A percentile compares a stretch with the other conserved stretches of the same genome.
Conservation (phyloP, 2,888 invertebrate species). For the Byasa hedistus region DNA sequence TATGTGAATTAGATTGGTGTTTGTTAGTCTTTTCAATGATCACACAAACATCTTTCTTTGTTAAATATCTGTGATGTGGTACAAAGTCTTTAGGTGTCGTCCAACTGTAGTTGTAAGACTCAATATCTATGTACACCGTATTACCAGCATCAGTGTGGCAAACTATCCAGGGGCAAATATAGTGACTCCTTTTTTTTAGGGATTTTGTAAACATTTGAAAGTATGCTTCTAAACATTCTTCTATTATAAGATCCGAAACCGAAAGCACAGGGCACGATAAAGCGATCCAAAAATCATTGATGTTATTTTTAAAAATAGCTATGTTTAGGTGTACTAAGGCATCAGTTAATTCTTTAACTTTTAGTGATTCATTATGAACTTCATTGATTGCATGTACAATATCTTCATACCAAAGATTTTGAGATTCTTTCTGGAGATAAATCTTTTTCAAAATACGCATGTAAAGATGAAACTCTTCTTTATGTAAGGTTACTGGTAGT, state of each 20-base stretch:
- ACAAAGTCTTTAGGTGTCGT: conserved; percentile 74
- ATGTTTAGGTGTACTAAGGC: conserved; percentile 67
- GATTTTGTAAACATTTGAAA: conserved; percentile 74
- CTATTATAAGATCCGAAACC: conserved; percentile 50
- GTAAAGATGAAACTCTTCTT: conserved; percentile 75
- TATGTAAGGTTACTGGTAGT: conserved; percentile 59
- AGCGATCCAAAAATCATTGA: conserved; percentile 62
- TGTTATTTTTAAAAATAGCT: conserved; percentile 64
- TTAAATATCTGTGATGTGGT: conserved; percentile 70
- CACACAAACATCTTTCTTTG: conserved; percentile 63
- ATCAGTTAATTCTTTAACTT: conserved; percentile 71
- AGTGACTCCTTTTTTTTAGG: conserved; percentile 65
- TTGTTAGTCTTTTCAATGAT: conserved; percentile 71
- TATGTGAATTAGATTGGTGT: conserved; percentile 64
- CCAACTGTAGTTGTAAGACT: conserved; percentile 76
- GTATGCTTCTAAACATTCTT: conserved; percentile 64
- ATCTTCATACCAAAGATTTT: conserved; percentile 82
- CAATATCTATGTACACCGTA: conserved; percentile 76
- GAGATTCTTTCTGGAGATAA: conserved; percentile 74
- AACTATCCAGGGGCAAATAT: conserved; percentile 75
- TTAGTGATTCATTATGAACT: conserved; percentile 70
- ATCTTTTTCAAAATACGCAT: conserved; percentile 75
- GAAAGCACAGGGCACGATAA: conserved; percentile 53
- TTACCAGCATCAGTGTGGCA: conserved; percentile 75
- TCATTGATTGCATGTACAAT: conserved; percentile 70